These are phyloP conservation scores for Tribolium madens DNA, from an alignment of 1,140 invertebrate genomes.

Conservation along the genomic window DNA sequence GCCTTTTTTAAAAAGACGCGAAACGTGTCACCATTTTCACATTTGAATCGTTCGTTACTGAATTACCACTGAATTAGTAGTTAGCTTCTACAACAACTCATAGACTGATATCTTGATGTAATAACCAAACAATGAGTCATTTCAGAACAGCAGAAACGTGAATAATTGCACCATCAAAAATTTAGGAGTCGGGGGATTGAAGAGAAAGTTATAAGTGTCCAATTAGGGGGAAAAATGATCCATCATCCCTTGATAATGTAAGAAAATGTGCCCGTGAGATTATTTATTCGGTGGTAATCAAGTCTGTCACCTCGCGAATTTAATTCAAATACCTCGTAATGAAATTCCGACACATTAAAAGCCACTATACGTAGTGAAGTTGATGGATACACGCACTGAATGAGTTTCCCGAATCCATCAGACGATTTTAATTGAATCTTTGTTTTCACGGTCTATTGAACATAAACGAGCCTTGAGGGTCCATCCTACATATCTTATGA, in stretches of 20 bases:
- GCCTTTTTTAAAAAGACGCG: constrained; percentile 30
- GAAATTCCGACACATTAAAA: constrained; percentile 17
- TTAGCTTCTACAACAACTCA: constrained; percentile 3
- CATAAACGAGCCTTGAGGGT: constrained; percentile 13
- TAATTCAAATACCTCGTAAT: constrained; percentile 12
- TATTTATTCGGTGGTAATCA: constrained; percentile 34
- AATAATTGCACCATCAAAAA: constrained; percentile 20
- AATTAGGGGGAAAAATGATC: background rate
- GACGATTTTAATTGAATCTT: constrained; percentile 16
- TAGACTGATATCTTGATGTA: constrained; percentile 13
- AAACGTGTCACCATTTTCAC: constrained; percentile 25
- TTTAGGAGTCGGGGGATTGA: background rate
- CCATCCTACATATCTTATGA: constrained; percentile 33
- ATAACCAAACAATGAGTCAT: constrained; percentile 37
- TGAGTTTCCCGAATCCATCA: background rate
- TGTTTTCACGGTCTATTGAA: constrained; percentile 25
- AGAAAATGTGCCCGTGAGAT: background rate
- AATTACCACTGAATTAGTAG: constrained; percentile 4
- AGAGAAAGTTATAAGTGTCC: background rate
- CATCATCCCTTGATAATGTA: background rate
- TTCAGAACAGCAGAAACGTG: constrained; percentile 12
- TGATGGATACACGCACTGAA: constrained; percentile 4
- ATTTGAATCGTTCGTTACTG: too few relatives aligned
- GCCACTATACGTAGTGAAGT: constrained; percentile 2
- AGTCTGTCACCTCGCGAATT: constrained; percentile 32